Evolutionary conservation across 2,113 vertebrate genomes (phyloP).

Genomic region (Xiphophorus maculatus): DNA sequence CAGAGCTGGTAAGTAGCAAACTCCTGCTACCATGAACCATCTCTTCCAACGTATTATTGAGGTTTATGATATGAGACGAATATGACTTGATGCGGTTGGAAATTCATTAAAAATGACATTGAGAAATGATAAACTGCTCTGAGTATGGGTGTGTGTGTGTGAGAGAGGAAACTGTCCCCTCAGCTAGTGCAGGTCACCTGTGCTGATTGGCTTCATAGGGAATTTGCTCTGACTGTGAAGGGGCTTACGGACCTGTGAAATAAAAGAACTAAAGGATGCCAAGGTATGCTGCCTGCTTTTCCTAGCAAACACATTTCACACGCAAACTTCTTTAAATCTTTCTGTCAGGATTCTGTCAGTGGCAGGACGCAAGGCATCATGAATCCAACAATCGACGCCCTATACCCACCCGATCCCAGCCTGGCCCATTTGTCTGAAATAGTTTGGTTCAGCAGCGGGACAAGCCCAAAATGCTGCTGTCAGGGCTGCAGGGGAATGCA

Average conservation of each 20-base stretch:
- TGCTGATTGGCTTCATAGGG: conserved; percentile 35
- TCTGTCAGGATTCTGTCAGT: conserved; percentile 35
- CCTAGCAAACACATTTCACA: conserved; percentile 54
- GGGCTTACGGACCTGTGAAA: conserved; percentile 53
- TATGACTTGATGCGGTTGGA: conserved; percentile 74
- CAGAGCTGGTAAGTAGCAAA: conserved; percentile 48
- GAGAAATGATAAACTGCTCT: conserved; percentile 61
- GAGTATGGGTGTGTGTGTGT: conserved; percentile 13
- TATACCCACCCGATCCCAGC: background rate
- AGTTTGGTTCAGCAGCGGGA: conserved; percentile 55
- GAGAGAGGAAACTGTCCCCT: background rate
- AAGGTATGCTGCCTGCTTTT: conserved; percentile 42
- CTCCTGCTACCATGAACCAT: conserved; percentile 58
- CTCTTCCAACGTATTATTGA: conserved; percentile 73
- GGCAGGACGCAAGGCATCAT: conserved; percentile 24
- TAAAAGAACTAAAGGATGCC: conserved; percentile 49
- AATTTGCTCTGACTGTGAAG: conserved; percentile 52
- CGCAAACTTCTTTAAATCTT: conserved; percentile 43
- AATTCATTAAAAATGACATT: conserved; percentile 80
- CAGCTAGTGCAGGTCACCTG: conserved; percentile 42
- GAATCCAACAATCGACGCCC: conserved; percentile 38
- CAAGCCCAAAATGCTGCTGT: conserved; percentile 46
- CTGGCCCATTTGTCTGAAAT: conserved; percentile 33
- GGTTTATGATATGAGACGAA: conserved; percentile 78
- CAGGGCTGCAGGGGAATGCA: conserved; percentile 37